phyloP scores from a whole-genome alignment of 1,140 invertebrate genomes.

The Propsilocerus akamusi region DNA sequence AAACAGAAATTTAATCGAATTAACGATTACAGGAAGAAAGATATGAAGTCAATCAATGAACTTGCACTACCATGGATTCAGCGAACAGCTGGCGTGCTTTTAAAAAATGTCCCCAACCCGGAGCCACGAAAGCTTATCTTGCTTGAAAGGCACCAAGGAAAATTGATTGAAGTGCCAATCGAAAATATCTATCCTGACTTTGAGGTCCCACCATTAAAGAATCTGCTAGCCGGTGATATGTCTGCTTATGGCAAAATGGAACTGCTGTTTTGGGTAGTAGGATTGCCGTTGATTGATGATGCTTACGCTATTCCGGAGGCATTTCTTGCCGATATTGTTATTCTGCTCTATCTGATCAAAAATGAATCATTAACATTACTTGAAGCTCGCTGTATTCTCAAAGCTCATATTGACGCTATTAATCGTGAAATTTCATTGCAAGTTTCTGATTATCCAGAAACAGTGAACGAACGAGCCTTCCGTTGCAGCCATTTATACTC shows the following conservation, averaged over 20 bases:
- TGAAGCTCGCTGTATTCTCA: not conserved
- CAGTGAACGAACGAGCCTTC: not conserved
- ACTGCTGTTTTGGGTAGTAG: not conserved
- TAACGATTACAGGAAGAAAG: too few relatives aligned
- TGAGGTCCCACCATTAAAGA: not conserved
- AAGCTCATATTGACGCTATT: not conserved
- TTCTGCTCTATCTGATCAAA: not conserved
- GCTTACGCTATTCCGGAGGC: not conserved
- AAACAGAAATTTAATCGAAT: too few relatives aligned
- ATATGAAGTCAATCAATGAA: not conserved
- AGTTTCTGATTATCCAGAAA: not conserved
- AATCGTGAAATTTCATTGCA: not conserved
- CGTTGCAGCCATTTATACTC: not conserved
- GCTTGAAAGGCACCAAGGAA: not conserved
- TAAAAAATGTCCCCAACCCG: not conserved
- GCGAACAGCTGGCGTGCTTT: not conserved
- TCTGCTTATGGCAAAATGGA: not conserved
- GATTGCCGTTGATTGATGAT: not conserved
- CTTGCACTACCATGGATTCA: not conserved
- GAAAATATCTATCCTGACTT: not conserved
- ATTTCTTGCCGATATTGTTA: not conserved
- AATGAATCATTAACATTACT: not conserved
- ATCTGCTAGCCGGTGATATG: not conserved
- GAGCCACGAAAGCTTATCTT: not conserved
- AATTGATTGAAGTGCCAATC: not conserved